Evolutionary conservation across 1,140 invertebrate species (phyloP).

Genomic region (Trypoxylus dichotomus): DNA sequence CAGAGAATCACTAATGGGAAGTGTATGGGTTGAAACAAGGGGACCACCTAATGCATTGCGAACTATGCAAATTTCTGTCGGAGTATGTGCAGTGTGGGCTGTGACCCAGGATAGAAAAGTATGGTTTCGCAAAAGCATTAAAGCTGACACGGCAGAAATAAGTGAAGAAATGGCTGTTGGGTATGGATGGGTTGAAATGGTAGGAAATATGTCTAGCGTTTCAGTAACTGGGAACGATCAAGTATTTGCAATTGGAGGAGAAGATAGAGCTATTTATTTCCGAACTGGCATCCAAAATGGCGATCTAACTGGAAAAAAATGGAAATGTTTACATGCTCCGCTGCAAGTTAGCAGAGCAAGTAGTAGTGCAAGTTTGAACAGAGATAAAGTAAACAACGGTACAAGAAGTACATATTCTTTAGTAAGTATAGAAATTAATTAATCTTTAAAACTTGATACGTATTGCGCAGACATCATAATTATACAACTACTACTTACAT

Average conservation of each 20-base stretch:
- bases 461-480: no score
- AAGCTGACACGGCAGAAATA: constrained; percentile 67
- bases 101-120: constrained; percentile 74
- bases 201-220: constrained; percentile 78
- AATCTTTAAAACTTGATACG: no score
- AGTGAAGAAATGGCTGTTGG: constrained; percentile 74
- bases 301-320: constrained; percentile 85
- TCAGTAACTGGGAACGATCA: constrained; percentile 88
- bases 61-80: constrained; percentile 78
- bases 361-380: constrained; percentile 66
- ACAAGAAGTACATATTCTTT: constrained; percentile 59
- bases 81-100: constrained; percentile 85
- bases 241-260: constrained; percentile 70
- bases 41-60: constrained; percentile 69
- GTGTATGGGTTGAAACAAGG: constrained; percentile 79
- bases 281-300: constrained; percentile 73
- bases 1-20: constrained; percentile 57
- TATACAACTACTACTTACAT: no score
- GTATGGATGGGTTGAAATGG: constrained; percentile 82
- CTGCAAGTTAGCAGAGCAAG: constrained; percentile 78
- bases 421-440: constrained; percentile 46
- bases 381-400: constrained; percentile 58
- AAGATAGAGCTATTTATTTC: constrained; percentile 77
- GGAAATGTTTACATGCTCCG: constrained; percentile 75
- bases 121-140: constrained; percentile 70